Percentiles rank a stretch among this genome's conserved stretches.
Evolutionary conservation across 2,797 vertebrate species (phyloP).

Genomic region (Tapirus indicus): DNA sequence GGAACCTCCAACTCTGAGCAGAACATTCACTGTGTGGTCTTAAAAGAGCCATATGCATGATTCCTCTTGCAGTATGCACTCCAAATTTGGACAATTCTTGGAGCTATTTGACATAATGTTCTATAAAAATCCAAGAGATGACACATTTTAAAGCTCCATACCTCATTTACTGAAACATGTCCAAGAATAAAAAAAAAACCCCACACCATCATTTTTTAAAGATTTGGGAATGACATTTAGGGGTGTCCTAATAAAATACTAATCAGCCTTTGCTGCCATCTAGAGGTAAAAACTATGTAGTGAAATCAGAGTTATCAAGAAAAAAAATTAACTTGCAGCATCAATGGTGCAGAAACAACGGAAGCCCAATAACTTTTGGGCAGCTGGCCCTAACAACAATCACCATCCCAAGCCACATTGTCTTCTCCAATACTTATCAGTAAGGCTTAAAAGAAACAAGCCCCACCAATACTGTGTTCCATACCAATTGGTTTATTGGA

Average conservation of each 20-base stretch:
- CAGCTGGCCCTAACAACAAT: not conserved
- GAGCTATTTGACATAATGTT: conserved; percentile 63
- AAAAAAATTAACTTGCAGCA: not conserved
- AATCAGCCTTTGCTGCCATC: conserved; percentile 84
- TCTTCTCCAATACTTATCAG: not conserved
- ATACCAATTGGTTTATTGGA: not conserved
- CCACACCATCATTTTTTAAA: not conserved
- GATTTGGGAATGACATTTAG: not conserved
- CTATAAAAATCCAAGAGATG: conserved; percentile 72
- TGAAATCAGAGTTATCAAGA: not conserved
- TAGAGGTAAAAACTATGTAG: conserved; percentile 75
- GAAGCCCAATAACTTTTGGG: not conserved
- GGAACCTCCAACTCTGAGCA: conserved; percentile 46
- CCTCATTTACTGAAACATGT: conserved; percentile 66
- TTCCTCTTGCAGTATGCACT: conserved; percentile 44
- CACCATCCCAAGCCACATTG: not conserved
- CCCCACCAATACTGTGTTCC: not conserved
- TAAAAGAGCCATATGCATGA: conserved; percentile 62
- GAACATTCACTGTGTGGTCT: conserved; percentile 75
- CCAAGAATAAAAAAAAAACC: conserved; percentile 57
- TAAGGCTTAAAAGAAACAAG: not conserved
- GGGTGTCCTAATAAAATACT: conserved; percentile 1
- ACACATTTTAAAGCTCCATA: conserved; percentile 66
- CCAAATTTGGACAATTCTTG: conserved; percentile 68
- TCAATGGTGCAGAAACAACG: not conserved